These are phyloP conservation scores for Nomada fucata DNA, from an alignment of 2,888 invertebrate species.

Conservation along the genomic window DNA sequence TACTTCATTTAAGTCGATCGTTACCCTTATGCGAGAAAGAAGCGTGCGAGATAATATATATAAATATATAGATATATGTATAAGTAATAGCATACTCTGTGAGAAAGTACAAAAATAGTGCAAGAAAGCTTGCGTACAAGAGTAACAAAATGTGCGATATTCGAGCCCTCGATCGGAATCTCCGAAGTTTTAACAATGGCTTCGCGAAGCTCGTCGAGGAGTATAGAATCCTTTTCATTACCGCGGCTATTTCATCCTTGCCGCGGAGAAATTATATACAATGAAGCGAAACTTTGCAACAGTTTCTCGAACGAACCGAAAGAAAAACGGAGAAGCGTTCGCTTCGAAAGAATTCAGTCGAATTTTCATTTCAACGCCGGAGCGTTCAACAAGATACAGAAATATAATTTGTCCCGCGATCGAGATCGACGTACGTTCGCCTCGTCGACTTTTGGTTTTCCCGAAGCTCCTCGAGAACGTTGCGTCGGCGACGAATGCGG, in stretches of 20 bases:
- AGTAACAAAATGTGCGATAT: constrained; percentile 4
- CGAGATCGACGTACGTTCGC: not conserved
- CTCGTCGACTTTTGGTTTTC: constrained; percentile 5
- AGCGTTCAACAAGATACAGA: constrained; percentile 11
- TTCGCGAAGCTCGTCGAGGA: constrained; percentile 20
- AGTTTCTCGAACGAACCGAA: not conserved
- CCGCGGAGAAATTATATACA: constrained; percentile 21
- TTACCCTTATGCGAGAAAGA: not conserved
- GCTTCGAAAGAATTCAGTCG: not conserved
- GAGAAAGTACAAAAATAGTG: constrained; percentile 16
- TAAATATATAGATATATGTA: no score
- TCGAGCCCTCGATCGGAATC: constrained; percentile 6
- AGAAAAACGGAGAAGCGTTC: not conserved
- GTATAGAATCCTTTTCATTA: constrained; percentile 13
- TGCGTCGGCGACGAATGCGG: constrained; percentile 33
- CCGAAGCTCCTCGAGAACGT: constrained; percentile 7
- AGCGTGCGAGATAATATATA: constrained; percentile 1
- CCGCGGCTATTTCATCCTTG: not conserved
- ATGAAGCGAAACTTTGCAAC: not conserved
- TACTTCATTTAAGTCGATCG: not conserved
- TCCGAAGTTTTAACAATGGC: not conserved
- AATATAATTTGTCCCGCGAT: constrained; percentile 34
- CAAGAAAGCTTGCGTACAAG: constrained; percentile 31
- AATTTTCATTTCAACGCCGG: not conserved
- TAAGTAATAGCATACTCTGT: constrained; percentile 11